Evolutionary conservation across 2,888 invertebrate species (phyloP).

Genomic region (Cotesia congregata): DNA sequence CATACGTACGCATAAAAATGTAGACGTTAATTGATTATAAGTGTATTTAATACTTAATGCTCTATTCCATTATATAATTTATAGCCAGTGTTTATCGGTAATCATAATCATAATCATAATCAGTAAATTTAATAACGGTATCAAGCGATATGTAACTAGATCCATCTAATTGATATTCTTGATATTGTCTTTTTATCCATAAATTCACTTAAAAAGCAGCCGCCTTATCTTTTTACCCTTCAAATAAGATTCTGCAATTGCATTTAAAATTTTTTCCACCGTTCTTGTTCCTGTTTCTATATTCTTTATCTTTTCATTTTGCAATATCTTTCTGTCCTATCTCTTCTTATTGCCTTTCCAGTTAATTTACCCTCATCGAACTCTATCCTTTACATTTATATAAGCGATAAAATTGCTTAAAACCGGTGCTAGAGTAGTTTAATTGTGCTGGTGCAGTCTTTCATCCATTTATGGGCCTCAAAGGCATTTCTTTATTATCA

Average conservation of each 20-base stretch:
- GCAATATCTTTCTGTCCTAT: not conserved
- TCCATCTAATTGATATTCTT: not conserved
- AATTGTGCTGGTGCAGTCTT: not conserved
- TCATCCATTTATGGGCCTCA: not conserved
- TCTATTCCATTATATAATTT: not conserved
- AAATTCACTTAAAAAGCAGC: not conserved
- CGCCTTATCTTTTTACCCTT: not conserved
- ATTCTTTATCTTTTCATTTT: constrained; percentile 4
- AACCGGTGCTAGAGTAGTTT: not conserved
- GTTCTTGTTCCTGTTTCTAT: not conserved
- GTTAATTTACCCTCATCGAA: not conserved
- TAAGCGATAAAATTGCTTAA: not conserved
- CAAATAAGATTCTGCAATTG: not conserved
- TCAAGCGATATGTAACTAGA: constrained; percentile 4
- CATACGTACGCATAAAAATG: not conserved
- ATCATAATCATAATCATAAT: not conserved
- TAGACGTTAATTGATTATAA: not conserved
- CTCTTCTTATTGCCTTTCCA: not conserved
- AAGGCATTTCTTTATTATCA: not conserved
- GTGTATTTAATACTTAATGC: not conserved
- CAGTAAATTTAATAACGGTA: not conserved
- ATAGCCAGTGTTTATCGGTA: not conserved
- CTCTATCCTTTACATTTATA: not conserved
- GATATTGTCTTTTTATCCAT: not conserved
- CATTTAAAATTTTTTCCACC: not conserved